phyloP scores from a whole-genome alignment of 2,888 invertebrate species.

The Megastigmus dorsalis region DNA sequence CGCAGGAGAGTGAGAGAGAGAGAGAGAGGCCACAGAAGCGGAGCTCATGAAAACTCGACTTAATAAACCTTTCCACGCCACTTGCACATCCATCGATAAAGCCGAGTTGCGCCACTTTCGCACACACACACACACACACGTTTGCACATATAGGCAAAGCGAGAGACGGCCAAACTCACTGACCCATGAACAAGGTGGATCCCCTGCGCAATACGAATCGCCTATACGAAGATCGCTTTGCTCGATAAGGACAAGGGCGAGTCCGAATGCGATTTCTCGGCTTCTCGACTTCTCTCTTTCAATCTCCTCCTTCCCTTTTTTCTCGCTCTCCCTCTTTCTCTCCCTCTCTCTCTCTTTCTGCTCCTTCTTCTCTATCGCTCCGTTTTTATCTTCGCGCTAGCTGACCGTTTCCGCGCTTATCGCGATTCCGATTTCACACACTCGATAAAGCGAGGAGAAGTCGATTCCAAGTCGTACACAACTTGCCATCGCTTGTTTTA shows the following conservation, averaged over 20 bases:
- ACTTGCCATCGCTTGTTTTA: not conserved
- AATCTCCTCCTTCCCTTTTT: not conserved
- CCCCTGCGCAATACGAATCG: slow-evolving; percentile 21
- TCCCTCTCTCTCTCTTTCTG: not conserved
- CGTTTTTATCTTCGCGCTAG: slow-evolving; percentile 51
- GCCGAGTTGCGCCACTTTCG: not conserved
- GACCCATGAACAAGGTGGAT: slow-evolving; percentile 15
- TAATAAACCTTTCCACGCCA: slow-evolving; percentile 29
- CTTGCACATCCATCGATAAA: not conserved
- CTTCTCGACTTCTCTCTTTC: slow-evolving; percentile 19
- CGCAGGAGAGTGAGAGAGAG: too few species aligned
- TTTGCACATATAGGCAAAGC: too few species aligned
- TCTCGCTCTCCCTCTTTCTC: not conserved
- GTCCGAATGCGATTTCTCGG: not conserved
- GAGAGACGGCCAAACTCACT: slow-evolving; percentile 7
- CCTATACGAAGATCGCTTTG: slow-evolving; percentile 15
- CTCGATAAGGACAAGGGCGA: slow-evolving; percentile 6
- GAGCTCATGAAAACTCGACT: slow-evolving; percentile 13
- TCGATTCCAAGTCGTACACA: not conserved
- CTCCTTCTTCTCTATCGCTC: slow-evolving; percentile 45
- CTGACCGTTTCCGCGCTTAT: slow-evolving; percentile 48
- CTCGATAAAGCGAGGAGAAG: slow-evolving; percentile 37
- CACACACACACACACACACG: not conserved
- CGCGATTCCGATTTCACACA: slow-evolving; percentile 42
- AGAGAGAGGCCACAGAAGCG: too few species aligned